phyloP scores from a whole-genome alignment of 2,888 invertebrate genomes.

The Chrysotoxum bicinctum region DNA sequence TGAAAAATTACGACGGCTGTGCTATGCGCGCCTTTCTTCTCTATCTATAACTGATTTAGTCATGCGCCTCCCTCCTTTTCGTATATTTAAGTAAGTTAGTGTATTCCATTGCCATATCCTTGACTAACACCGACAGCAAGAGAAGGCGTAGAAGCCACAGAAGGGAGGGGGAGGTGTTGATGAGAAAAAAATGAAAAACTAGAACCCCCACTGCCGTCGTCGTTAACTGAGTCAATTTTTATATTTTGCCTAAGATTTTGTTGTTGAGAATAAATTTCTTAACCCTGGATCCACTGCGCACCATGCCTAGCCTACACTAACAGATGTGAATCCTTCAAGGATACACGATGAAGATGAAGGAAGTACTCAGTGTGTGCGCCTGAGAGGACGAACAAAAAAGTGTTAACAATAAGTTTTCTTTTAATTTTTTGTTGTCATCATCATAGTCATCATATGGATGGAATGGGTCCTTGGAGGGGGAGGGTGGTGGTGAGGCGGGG shows the following conservation, averaged over 20 bases:
- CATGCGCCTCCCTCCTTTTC: neutral
- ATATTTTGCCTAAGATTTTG: constrained; percentile 58
- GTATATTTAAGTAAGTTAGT: constrained; percentile 5
- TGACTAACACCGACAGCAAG: constrained; percentile 13
- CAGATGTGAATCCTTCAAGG: constrained; percentile 69
- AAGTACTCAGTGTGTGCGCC: constrained; percentile 32
- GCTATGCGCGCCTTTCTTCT: constrained; percentile 12
- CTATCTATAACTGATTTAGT: constrained; percentile 47
- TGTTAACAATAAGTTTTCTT: constrained; percentile 70
- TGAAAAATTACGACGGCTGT: constrained; percentile 47
- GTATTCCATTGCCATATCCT: constrained; percentile 36
- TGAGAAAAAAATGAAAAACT: neutral
- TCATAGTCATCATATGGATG: constrained; percentile 12
- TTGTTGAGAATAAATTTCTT: constrained; percentile 60
- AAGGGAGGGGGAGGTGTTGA: neutral
- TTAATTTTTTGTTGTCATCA: constrained; percentile 67
- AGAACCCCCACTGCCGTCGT: neutral
- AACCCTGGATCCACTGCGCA: constrained; percentile 27
- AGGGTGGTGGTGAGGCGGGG: too few species aligned
- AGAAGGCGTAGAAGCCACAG: neutral
- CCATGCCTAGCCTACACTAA: constrained; percentile 52
- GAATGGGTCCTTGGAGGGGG: neutral
- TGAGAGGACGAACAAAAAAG: constrained; percentile 49
- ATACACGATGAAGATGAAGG: constrained; percentile 36
- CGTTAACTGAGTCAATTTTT: constrained; percentile 65